Evolutionary conservation across 92 coral and sea anemone species (phyloP).

Genomic region (Zoanthus sansibaricus): DNA sequence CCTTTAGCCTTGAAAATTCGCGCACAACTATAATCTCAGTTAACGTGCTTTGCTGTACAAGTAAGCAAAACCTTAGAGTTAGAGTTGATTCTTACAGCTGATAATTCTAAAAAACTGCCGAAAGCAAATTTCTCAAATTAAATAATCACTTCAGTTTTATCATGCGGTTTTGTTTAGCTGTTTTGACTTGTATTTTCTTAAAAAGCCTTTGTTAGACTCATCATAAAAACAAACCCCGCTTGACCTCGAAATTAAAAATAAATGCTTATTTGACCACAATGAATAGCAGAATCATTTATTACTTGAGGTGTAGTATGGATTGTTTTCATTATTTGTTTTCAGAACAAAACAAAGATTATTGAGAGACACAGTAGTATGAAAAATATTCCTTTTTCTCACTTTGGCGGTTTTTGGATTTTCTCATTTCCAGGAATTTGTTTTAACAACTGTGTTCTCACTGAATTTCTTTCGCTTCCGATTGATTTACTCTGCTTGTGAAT

Average conservation of each 20-base stretch:
- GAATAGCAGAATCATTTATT: too few species aligned
- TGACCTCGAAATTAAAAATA: not conserved
- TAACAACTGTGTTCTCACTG: too few species aligned
- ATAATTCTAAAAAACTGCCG: not conserved
- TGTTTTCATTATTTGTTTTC: too few species aligned
- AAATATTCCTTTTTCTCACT: too few species aligned
- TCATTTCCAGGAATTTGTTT: too few species aligned
- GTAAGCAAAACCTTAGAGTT: not conserved
- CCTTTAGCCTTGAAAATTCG: not conserved
- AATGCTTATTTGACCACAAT: not conserved
- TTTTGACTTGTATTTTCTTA: not conserved
- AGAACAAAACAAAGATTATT: too few species aligned
- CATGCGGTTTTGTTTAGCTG: constrained; percentile 32
- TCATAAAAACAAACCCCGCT: not conserved
- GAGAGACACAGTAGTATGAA: too few species aligned
- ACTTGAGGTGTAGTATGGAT: too few species aligned
- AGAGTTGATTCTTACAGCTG: not conserved
- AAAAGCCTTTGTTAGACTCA: not conserved
- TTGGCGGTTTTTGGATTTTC: too few species aligned
- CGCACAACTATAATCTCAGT: not conserved
- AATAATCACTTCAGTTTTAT: constrained; percentile 9
- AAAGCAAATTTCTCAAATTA: constrained; percentile 2
- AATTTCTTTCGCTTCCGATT: too few species aligned
- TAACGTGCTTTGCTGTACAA: not conserved
- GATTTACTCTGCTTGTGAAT: too few species aligned